Percentiles rank a stretch among this genome's conserved stretches.
Evolutionary conservation across 2,888 invertebrate genomes (phyloP).

Genomic region (Aradus depressus): DNA sequence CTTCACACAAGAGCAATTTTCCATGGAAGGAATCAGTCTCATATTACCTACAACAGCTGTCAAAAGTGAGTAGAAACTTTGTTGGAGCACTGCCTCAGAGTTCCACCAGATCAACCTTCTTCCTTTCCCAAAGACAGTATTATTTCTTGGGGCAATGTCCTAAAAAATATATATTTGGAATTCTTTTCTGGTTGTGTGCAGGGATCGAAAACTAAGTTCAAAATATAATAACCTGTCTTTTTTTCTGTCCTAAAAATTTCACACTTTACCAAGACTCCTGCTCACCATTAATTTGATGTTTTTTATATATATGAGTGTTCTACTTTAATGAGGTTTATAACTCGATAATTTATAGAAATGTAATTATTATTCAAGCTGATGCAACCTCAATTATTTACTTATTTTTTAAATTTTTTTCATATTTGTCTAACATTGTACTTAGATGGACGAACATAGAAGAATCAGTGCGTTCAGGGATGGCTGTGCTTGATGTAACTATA

Average conservation of each 20-base stretch:
- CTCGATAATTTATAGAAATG: no score
- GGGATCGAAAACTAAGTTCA: no score
- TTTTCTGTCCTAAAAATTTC: no score
- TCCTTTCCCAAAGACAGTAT: no score
- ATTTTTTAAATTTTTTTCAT: not conserved
- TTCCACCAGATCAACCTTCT: no score
- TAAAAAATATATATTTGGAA: no score
- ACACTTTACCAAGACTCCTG: not conserved
- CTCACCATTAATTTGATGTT: not conserved
- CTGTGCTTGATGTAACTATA: conserved; percentile 73
- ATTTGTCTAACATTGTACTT: not conserved
- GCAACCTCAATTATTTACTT: not conserved
- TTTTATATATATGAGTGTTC: not conserved
- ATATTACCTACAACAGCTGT: conserved; percentile 74
- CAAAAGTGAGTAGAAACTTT: conserved; percentile 76
- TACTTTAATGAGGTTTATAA: no score
- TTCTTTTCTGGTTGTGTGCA: no score
- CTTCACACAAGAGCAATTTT: conserved; percentile 62
- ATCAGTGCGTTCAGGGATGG: conserved; percentile 75
- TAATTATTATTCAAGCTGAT: no score
- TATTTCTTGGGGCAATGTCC: no score
- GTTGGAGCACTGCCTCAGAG: no score
- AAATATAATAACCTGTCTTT: no score
- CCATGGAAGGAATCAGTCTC: conserved; percentile 87
- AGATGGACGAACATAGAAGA: conserved; percentile 72